Conservation (phyloP, 1,140 invertebrate genomes). For the Eriocheir sinensis region DNA sequence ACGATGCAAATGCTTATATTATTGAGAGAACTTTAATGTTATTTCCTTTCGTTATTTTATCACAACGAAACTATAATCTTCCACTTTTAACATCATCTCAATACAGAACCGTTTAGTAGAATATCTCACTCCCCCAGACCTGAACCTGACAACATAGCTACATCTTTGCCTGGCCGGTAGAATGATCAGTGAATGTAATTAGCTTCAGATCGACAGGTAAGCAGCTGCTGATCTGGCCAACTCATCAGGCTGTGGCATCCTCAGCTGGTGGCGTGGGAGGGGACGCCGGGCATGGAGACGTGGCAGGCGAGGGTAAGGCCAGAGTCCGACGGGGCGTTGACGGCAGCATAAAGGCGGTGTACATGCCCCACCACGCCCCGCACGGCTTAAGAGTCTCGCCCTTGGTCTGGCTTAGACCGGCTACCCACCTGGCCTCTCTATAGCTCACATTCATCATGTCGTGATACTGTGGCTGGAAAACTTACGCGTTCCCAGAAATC, state of each 20-base stretch:
- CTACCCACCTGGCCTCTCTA: constrained; percentile 50
- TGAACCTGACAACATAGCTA: background rate
- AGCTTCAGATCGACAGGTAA: constrained; percentile 19
- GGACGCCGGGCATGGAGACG: background rate
- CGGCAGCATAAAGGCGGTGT: background rate
- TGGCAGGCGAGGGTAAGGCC: background rate
- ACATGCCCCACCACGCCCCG: constrained; percentile 57
- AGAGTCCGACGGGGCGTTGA: background rate
- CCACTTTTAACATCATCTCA: no score
- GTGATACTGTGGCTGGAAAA: constrained; percentile 30
- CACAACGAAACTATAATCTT: no score
- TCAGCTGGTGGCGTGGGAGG: constrained; percentile 38
- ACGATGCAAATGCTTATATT: no score
- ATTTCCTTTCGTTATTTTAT: no score
- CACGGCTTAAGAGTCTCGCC: constrained; percentile 51
- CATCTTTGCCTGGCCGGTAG: background rate
- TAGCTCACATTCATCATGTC: constrained; percentile 55
- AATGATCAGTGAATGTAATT: constrained; percentile 10
- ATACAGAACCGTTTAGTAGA: no score
- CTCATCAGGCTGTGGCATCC: background rate
- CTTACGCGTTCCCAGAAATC: background rate
- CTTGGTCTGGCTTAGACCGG: constrained; percentile 54
- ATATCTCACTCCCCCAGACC: background rate
- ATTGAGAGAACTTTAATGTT: no score
- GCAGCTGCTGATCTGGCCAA: constrained; percentile 1